Base-by-base conservation (phyloP, 2,797 vertebrate species). In the Xyrichtys novacula region DNA sequence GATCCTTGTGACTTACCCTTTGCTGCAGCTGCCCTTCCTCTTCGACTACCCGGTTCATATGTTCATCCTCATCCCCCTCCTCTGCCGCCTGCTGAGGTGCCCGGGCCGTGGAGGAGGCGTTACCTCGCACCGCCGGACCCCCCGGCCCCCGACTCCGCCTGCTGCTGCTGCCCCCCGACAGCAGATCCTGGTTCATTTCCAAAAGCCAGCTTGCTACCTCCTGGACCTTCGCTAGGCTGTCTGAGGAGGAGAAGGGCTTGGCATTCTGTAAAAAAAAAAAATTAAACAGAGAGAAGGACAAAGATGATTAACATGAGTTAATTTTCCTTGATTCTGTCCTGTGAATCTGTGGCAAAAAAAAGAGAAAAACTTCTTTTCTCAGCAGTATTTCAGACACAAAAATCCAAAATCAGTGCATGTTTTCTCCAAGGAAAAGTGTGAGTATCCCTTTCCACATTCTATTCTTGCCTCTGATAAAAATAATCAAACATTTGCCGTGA, bases 131-230 rank as follows among this genome's bases (percentile, higher is more conserved):
- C 86, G 94, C 95, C 80, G 96, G 93, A 83, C 94, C 96, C 91
- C 95, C 96, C 81, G 96, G 94, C 89, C 96, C 95, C 82, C 95
- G 95, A 94, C 96, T 97, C 95, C 95, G 96, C 94, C 96, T 93
- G 94, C 97, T 95, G 95, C 97, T 97, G 96, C 97, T 98, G 97
- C 96, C 97, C 96, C 96, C 96, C 96, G 97, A 98, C 95, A 99
- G 97, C 96, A 99, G 95, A 96, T 99, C 97, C 95, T 98, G 97
- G 97, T 99, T 99, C 98, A 99, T 99, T 97, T 99, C 98, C 97
- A 99, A 99, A 97, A 99, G 97, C 98, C 98, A 99, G 98, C 97
- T 99, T 99, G 98, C 98, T 96, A 99, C 97, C 96, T 99, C 97
- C 95, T 99, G 98, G 88, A 99, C 97, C 96, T 98, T 99, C 92